These are phyloP conservation scores for Heliconius erato DNA, from an alignment of 2,888 invertebrate genomes.

Conservation along the genomic window DNA sequence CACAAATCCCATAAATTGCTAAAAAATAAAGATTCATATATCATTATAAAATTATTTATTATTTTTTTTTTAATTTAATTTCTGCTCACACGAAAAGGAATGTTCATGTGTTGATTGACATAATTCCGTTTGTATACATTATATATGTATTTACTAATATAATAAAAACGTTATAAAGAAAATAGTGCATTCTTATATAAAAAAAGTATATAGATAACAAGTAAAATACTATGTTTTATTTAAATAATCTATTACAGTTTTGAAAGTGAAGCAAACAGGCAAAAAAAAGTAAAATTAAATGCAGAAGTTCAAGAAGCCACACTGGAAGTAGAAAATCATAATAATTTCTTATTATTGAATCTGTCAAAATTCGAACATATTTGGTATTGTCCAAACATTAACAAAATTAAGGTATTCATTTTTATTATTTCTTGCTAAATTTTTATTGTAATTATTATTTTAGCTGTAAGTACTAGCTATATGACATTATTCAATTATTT, in stretches of 20 bases:
- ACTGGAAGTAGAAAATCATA: slow-evolving; percentile 16
- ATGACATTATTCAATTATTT: too few species aligned
- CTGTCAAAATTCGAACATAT: neutral
- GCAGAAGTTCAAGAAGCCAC: slow-evolving; percentile 52
- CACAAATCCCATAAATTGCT: slow-evolving; percentile 46
- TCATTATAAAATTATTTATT: neutral
- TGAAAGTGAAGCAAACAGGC: neutral
- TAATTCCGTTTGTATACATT: slow-evolving; percentile 39
- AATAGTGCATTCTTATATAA: too few species aligned
- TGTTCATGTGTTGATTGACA: slow-evolving; percentile 54
- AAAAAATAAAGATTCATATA: slow-evolving; percentile 52
- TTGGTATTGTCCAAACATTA: neutral
- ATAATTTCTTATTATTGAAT: neutral
- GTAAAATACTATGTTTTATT: neutral
- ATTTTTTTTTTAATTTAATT: slow-evolving; percentile 27
- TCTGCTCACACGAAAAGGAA: slow-evolving; percentile 55
- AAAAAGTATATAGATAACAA: too few species aligned
- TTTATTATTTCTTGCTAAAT: too few species aligned
- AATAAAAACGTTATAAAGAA: neutral
- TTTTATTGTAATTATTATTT: too few species aligned
- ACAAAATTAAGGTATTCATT: too few species aligned
- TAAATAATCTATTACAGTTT: neutral
- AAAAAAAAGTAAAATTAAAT: slow-evolving; percentile 49
- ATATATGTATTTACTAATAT: slow-evolving; percentile 15
- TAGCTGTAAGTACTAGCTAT: too few species aligned